Conservation (phyloP, 2,113 vertebrate genomes). For the Romanogobio albipinnatus region DNA sequence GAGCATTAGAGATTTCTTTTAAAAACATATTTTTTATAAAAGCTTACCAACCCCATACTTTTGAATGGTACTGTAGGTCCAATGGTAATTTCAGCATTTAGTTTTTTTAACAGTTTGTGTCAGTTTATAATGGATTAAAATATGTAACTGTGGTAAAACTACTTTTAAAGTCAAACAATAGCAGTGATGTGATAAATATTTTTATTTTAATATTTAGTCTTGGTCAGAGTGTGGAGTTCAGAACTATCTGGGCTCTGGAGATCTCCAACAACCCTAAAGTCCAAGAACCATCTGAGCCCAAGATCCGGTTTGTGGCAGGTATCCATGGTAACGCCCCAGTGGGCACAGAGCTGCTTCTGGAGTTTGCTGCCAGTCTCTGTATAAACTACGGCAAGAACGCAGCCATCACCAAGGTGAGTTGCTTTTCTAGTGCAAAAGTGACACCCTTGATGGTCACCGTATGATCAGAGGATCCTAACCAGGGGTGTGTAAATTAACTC, state of each 20-base stretch:
- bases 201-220: too few relatives aligned
- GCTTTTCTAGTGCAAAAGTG: neutral
- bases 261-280: constrained; percentile 91
- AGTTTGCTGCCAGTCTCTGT: constrained; percentile 91
- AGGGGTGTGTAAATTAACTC: too few relatives aligned
- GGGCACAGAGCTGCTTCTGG: constrained; percentile 91
- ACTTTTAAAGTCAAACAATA: neutral
- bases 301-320: constrained; percentile 92
- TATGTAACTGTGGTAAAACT: neutral
- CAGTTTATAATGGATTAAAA: too few relatives aligned
- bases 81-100: too few relatives aligned
- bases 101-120: too few relatives aligned
- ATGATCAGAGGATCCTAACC: neutral
- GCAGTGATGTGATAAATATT: neutral
- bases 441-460: neutral
- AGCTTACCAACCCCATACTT: neutral
- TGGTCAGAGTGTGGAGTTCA: constrained; percentile 89
- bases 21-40: too few relatives aligned
- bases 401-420: constrained; percentile 86
- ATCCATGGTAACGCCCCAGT: constrained; percentile 95
- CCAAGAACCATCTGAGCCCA: constrained; percentile 87
- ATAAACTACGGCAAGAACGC: constrained; percentile 92
- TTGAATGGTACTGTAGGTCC: neutral
- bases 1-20: too few relatives aligned
- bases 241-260: constrained; percentile 92